phyloP scores from a whole-genome alignment of 2,797 vertebrate genomes.

The Scarus forsteni region DNA sequence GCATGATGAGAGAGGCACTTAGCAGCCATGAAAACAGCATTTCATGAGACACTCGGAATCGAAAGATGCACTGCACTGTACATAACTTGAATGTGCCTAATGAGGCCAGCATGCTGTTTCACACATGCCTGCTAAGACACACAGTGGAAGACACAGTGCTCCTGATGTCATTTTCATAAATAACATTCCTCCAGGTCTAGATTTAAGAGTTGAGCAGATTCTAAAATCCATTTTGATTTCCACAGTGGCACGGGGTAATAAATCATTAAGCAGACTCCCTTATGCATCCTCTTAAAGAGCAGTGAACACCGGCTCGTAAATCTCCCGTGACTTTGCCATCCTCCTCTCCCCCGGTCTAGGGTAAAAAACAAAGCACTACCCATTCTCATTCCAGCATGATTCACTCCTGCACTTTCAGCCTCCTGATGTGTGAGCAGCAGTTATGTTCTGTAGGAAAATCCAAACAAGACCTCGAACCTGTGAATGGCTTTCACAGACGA shows the following conservation, averaged over 20 bases:
- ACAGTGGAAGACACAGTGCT: conserved; percentile 47
- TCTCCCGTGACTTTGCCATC: conserved; percentile 65
- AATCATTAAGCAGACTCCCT: conserved; percentile 76
- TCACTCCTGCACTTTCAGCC: conserved; percentile 30
- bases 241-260: conserved; percentile 69
- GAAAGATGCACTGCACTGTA: conserved; percentile 39
- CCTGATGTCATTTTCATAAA: conserved; percentile 74
- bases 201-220: conserved; percentile 76
- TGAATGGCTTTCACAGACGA: conserved; percentile 40
- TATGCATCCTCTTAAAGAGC: conserved; percentile 75
- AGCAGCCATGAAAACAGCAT: conserved; percentile 38
- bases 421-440: conserved; percentile 58
- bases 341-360: conserved; percentile 35
- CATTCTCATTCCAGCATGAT: conserved; percentile 24
- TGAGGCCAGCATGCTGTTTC: conserved; percentile 69
- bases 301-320: conserved; percentile 68
- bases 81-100: conserved; percentile 64
- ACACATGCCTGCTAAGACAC: conserved; percentile 62
- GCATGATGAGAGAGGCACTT: conserved; percentile 38
- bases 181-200: conserved; percentile 70
- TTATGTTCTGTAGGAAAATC: conserved; percentile 24
- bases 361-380: conserved; percentile 46
- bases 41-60: conserved; percentile 26
- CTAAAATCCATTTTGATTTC: conserved; percentile 83
- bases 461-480: conserved; percentile 38